Evolutionary conservation across 2,113 vertebrate genomes (phyloP).

Genomic region (Ranitomeya imitator): DNA sequence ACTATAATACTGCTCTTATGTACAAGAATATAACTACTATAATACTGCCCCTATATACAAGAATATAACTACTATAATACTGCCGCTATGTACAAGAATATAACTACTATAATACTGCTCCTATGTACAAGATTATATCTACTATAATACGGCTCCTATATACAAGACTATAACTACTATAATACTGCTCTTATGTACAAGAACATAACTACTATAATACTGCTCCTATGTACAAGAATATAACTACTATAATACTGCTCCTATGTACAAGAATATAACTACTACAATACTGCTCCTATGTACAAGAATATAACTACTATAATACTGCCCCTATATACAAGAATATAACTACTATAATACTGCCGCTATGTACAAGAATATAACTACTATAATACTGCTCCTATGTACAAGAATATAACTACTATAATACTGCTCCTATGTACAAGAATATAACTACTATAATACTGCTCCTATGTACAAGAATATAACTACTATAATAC

Average conservation of each 20-base stretch:
- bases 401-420: too few relatives aligned
- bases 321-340: neutral
- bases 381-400: neutral
- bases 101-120: conserved; percentile 8
- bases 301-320: too few relatives aligned
- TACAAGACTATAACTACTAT: conserved; percentile 2
- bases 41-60: conserved; percentile 4
- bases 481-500: conserved; percentile 9
- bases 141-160: neutral
- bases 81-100: neutral
- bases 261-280: too few relatives aligned
- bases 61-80: neutral
- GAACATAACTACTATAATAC: neutral
- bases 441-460: neutral
- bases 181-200: neutral
- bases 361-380: neutral
- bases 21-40: conserved; percentile 11
- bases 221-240: neutral
- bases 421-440: too few relatives aligned
- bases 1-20: neutral
- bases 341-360: neutral
- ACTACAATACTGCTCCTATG: too few relatives aligned
- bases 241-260: neutral
- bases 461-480: conserved; percentile 5
- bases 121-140: conserved; percentile 1